Percentiles rank a stretch among this genome's conserved stretches.
Evolutionary conservation across 2,113 vertebrate genomes (phyloP).

Genomic region (Cynopterus brachyotis): DNA sequence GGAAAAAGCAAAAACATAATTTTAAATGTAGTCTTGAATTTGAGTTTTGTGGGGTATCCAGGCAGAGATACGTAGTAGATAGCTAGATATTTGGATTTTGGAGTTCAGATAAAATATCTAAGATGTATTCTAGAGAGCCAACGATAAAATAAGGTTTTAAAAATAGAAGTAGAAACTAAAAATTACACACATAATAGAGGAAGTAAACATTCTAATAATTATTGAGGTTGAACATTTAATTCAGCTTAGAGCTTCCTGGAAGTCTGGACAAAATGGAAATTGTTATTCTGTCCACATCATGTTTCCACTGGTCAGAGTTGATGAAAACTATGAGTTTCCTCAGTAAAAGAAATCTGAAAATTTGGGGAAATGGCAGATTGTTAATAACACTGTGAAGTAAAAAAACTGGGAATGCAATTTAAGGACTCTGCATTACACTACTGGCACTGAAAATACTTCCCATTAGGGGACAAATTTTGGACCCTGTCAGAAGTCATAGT

Average conservation of each 20-base stretch:
- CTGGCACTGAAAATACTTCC: background rate
- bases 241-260: background rate
- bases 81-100: background rate
- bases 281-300: background rate
- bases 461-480: conserved; percentile 27
- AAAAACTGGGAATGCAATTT: background rate
- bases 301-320: conserved; percentile 21
- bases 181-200: background rate
- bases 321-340: conserved; percentile 1
- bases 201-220: background rate
- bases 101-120: background rate
- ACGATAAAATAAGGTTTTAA: background rate
- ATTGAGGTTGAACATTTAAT: conserved; percentile 32
- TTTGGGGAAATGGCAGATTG: background rate
- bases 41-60: background rate
- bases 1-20: background rate
- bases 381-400: background rate
- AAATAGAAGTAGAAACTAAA: background rate
- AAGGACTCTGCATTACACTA: background rate
- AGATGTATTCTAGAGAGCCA: background rate
- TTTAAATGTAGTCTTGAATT: background rate
- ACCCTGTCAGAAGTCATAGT: background rate
- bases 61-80: background rate
- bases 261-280: background rate
- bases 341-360: background rate